Percentiles rank a stretch among this genome's conserved stretches.
These are phyloP conservation scores for Drepanosiphum platanoidis DNA, from an alignment of 2,888 invertebrate species.

Conservation along the genomic window DNA sequence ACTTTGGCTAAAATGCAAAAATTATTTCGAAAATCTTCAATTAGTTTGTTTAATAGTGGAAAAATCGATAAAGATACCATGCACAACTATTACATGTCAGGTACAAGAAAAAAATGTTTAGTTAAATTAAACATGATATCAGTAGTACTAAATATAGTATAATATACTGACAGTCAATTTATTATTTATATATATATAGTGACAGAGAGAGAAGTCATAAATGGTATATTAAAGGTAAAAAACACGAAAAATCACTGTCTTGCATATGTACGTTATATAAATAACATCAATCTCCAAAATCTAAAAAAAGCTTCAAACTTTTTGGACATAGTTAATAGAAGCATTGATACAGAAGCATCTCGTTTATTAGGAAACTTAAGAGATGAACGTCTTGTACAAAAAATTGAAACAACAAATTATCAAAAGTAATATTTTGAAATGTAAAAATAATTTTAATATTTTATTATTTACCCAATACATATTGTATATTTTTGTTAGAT, in stretches of 20 bases:
- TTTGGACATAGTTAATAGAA: conserved; percentile 91
- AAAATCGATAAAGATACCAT: conserved; percentile 91
- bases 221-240: conserved; percentile 91
- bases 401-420: conserved; percentile 87
- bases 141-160: background rate
- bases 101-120: conserved; percentile 71
- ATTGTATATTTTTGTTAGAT: conserved; percentile 70
- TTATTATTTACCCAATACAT: background rate
- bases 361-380: conserved; percentile 87
- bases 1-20: conserved; percentile 95
- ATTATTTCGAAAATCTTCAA: conserved; percentile 89
- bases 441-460: background rate
- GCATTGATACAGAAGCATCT: conserved; percentile 92
- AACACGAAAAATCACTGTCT: conserved; percentile 95
- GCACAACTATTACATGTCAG: conserved; percentile 99
- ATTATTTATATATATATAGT: conserved; percentile 72
- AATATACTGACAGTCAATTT: conserved; percentile 37
- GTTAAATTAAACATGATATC: background rate
- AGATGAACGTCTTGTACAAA: conserved; percentile 88
- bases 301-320: conserved; percentile 93
- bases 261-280: conserved; percentile 94
- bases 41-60: conserved; percentile 82
- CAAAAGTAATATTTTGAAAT: conserved; percentile 74
- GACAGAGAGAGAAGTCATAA: conserved; percentile 96
- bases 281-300: conserved; percentile 96